Base-by-base conservation (phyloP, 1,140 invertebrate genomes). In the Drosophila simulans region DNA sequence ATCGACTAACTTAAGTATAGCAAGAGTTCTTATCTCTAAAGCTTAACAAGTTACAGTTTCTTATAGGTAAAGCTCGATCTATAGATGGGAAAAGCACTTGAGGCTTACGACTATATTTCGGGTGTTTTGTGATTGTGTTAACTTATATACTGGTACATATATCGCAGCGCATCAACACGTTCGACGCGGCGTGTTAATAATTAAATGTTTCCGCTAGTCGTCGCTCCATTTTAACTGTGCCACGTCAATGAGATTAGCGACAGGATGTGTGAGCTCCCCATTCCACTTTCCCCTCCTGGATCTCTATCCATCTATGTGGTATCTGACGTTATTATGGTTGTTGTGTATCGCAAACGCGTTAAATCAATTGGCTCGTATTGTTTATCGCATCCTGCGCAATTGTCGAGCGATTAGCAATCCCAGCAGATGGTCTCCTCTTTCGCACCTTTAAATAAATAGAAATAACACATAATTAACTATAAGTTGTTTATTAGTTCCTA, bases 131-230 rank as follows among this genome's bases (percentile, higher is more conserved):
- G n/a, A n/a, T n/a, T n/a, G n/a, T n/a, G n/a, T n/a, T n/a, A n/a
- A n/a, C n/a, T n/a, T n/a, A n/a, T 55, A 39, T 20, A 77, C 13
- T 7, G 7, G 8, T 5, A 42, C 70, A 39, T 17, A 20, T 43
- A 45, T 42, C 12, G 10, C n/a, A 34, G 73, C 60, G 45, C 73
- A 56, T 81, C 78, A 69, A 59, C 73, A 64, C 76, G 52, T 65
- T 64, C 42, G 53, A 42, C 48, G 46, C 40, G 45, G 39, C 42
- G 83, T 88, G 76, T 88, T 69, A 89, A 88, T 88, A 89, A 89
- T 83, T 69, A 69, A 79, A 59, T 66, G 57, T 66, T 83, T 88
- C 83, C 79, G 83, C 55, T 78, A 49, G 64, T 66, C 52, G 46
- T 49, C 52, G 60, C 77, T 53, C 46, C 62, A 55, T 35, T 73